phyloP scores from a whole-genome alignment of 2,113 vertebrate species.

The Nothoprocta perdicaria region DNA sequence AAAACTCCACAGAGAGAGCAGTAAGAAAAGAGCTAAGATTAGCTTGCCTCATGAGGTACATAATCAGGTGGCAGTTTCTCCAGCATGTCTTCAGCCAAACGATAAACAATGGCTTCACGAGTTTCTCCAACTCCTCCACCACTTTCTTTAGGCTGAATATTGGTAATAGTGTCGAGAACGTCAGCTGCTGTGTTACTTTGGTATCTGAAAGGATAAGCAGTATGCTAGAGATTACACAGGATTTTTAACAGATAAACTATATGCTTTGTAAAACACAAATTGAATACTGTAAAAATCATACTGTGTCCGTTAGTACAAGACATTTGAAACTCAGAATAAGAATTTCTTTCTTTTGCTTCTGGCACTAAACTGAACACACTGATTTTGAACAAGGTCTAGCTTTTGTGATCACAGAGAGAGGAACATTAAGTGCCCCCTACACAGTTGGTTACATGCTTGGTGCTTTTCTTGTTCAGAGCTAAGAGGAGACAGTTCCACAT shows the following conservation, averaged over 20 bases:
- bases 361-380: not conserved
- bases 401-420: not conserved
- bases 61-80: constrained; percentile 82
- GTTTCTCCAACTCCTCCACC: constrained; percentile 79
- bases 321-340: not conserved
- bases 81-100: constrained; percentile 81
- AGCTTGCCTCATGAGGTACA: constrained; percentile 76
- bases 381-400: fast-evolving
- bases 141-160: constrained; percentile 84
- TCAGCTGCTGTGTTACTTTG: constrained; percentile 80
- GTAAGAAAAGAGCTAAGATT: not conserved
- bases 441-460: not conserved
- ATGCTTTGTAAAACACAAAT: not conserved
- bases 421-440: not conserved
- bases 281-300: not conserved
- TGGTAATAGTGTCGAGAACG: constrained; percentile 80
- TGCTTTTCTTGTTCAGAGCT: not conserved
- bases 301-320: not conserved
- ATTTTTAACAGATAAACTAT: not conserved
- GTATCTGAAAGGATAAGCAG: constrained; percentile 69
- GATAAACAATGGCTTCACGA: constrained; percentile 78
- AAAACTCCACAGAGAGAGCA: not conserved
- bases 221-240: not conserved
- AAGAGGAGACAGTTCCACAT: not conserved
- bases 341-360: not conserved